These are phyloP conservation scores for Heliornis fulica DNA, from an alignment of 2,113 vertebrate genomes.

Conservation along the genomic window DNA sequence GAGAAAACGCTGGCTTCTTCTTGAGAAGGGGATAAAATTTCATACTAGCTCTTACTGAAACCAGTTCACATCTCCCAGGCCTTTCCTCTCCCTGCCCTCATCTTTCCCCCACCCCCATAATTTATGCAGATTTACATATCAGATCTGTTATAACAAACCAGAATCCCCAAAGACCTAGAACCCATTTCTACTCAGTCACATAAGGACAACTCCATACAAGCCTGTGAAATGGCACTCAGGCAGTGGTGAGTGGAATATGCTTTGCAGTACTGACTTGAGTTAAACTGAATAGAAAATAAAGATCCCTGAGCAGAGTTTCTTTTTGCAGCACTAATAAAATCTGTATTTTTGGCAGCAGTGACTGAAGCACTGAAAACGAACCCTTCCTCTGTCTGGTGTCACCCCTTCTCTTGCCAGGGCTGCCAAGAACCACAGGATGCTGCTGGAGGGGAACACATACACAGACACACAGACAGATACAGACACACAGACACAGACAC, in stretches of 20 bases:
- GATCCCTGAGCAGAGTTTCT: not conserved
- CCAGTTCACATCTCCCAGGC: not conserved
- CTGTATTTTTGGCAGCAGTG: slow-evolving; percentile 33
- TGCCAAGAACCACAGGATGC: slow-evolving; percentile 14
- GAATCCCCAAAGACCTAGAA: not conserved
- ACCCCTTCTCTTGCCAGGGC: not conserved
- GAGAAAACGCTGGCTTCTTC: not conserved
- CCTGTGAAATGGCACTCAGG: not conserved
- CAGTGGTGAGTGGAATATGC: not conserved
- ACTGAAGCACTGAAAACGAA: slow-evolving; percentile 12
- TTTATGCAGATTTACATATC: not conserved
- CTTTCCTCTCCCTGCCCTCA: not conserved
- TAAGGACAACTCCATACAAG: not conserved
- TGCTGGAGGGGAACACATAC: not conserved
- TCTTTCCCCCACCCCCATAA: not conserved
- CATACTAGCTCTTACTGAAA: not conserved
- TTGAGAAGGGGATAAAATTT: slow-evolving; percentile 16
- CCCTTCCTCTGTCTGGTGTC: not conserved
- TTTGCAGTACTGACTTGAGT: slow-evolving; percentile 4
- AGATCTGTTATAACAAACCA: not conserved
- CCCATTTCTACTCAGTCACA: not conserved
- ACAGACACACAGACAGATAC: too few species aligned
- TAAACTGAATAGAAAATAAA: slow-evolving; percentile 30
- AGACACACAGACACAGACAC: too few species aligned
- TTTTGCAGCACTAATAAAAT: slow-evolving; percentile 30